A percentile compares a stretch with the other conserved stretches of the same genome.
Evolutionary conservation across 2,888 invertebrate species (phyloP).

Genomic region (Pristionchus arcanus): DNA sequence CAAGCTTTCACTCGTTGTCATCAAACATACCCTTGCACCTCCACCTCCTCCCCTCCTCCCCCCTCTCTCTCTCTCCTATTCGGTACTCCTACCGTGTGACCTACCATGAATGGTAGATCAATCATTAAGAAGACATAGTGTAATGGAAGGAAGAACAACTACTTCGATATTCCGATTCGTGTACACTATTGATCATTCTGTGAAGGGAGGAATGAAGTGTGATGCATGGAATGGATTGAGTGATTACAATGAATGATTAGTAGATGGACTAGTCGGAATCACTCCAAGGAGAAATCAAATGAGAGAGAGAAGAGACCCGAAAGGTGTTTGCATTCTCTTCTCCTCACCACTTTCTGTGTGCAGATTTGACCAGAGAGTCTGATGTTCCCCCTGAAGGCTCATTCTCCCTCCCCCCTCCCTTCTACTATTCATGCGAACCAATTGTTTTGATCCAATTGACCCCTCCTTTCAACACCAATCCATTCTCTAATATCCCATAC

Average conservation of each 20-base stretch:
- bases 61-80: background rate
- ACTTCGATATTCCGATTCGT: background rate
- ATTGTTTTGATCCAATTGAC: background rate
- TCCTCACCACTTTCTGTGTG: constrained; percentile 35
- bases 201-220: background rate
- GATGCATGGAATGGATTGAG: background rate
- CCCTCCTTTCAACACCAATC: background rate
- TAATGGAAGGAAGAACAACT: background rate
- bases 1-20: constrained; percentile 30
- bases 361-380: constrained; percentile 39
- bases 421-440: background rate
- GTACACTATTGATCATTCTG: background rate
- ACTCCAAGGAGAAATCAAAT: constrained; percentile 1
- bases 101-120: constrained; percentile 32
- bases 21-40: constrained; percentile 37
- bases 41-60: background rate
- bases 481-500: background rate
- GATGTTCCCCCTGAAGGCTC: constrained; percentile 38
- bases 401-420: background rate
- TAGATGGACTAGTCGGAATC: constrained; percentile 33
- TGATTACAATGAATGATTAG: constrained; percentile 37
- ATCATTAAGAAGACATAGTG: background rate
- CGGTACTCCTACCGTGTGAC: constrained; percentile 5
- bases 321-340: constrained; percentile 43
- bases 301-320: background rate